phyloP scores from a whole-genome alignment of 2,888 invertebrate genomes.

The Seira sanloemensis region DNA sequence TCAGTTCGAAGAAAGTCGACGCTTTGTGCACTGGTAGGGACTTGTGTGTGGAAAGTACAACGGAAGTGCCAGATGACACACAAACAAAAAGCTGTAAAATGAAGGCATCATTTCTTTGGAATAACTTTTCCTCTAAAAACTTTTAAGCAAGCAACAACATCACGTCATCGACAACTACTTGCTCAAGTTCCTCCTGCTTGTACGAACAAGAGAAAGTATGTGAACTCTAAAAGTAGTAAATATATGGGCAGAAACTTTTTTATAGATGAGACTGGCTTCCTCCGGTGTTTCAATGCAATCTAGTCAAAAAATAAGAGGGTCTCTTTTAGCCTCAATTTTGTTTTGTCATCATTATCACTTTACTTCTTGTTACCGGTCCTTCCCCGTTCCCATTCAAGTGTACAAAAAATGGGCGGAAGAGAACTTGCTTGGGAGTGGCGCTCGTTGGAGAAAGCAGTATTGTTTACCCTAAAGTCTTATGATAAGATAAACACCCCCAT shows the following conservation, averaged over 20 bases:
- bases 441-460: not conserved
- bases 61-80: not conserved
- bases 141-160: not conserved
- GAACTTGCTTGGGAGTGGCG: not conserved
- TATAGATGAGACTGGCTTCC: not conserved
- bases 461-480: not conserved
- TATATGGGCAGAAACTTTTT: not conserved
- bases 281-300: not conserved
- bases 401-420: not conserved
- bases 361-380: not conserved
- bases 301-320: not conserved
- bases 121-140: not conserved
- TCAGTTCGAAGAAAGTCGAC: not conserved
- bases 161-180: slow-evolving; percentile 4
- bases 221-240: not conserved
- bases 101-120: not conserved
- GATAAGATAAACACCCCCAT: slow-evolving; percentile 4
- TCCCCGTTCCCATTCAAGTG: not conserved
- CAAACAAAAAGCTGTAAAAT: slow-evolving; percentile 4
- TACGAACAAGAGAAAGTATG: not conserved
- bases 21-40: not conserved
- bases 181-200: too few relatives aligned
- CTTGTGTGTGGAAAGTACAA: not conserved
- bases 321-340: not conserved
- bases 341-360: not conserved